A percentile compares a stretch with the other conserved stretches of the same genome.
Conservation (phyloP, 2,888 invertebrate genomes). For the Epicampocera succincta region DNA sequence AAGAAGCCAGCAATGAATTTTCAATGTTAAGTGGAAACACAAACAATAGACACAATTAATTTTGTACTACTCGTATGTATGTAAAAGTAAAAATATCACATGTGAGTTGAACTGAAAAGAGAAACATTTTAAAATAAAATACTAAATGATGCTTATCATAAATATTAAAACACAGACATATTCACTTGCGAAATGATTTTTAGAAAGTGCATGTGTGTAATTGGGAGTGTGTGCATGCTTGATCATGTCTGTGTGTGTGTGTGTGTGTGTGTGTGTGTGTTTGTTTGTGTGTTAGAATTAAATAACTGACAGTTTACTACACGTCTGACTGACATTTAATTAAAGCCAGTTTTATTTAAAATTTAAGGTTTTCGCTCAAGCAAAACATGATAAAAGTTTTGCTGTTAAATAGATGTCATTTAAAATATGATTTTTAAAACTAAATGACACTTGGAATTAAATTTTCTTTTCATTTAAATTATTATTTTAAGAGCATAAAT, state of each 20-base stretch:
- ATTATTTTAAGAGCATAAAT: background rate
- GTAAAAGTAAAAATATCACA: constrained; percentile 34
- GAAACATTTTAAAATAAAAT: constrained; percentile 11
- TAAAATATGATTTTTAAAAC: constrained; percentile 16
- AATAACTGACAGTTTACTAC: constrained; percentile 37
- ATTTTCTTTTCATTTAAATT: background rate
- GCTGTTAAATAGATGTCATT: constrained; percentile 21
- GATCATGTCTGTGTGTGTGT: background rate
- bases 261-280: background rate
- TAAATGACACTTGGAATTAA: constrained; percentile 20
- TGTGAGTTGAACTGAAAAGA: constrained; percentile 5
- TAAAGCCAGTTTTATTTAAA: constrained; percentile 48
- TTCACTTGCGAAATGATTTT: background rate
- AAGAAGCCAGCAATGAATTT: constrained; percentile 23
- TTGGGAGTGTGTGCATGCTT: no score
- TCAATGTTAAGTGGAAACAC: constrained; percentile 65
- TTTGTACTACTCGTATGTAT: no score
- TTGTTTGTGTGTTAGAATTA: constrained; percentile 26
- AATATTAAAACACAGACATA: constrained; percentile 17
- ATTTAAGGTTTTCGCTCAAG: constrained; percentile 34
- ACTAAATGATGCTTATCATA: constrained; percentile 31
- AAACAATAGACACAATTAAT: constrained; percentile 58
- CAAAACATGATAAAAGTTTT: constrained; percentile 35
- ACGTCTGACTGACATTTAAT: constrained; percentile 58
- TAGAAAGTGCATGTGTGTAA: background rate